A percentile compares a stretch with the other conserved stretches of the same genome.
Evolutionary conservation across 2,113 vertebrate genomes (phyloP).

Genomic region (Peucedramus taeniatus): DNA sequence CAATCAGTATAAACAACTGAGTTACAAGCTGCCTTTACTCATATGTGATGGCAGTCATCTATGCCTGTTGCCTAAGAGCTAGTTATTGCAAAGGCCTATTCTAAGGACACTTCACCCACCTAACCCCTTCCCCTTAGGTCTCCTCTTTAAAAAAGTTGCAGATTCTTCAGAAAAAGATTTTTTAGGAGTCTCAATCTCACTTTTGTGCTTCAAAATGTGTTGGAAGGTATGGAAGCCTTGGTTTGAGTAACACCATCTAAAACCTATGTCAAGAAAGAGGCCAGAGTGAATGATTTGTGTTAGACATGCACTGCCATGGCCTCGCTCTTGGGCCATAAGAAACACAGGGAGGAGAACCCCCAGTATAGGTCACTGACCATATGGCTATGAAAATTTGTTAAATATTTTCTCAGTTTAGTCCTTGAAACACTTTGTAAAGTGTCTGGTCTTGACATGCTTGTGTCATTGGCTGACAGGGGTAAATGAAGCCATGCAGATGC

Average conservation of each 20-base stretch:
- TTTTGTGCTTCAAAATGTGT: background rate
- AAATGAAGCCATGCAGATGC: background rate
- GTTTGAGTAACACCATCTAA: background rate
- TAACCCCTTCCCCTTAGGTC: background rate
- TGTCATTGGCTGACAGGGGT: background rate
- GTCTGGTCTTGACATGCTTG: background rate
- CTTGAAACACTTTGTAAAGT: background rate
- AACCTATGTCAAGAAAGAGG: background rate
- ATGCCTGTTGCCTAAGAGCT: background rate
- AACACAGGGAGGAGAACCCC: background rate
- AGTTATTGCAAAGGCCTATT: background rate
- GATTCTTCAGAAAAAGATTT: background rate
- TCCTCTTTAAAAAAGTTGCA: background rate
- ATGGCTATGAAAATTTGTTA: background rate
- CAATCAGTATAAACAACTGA: constrained; percentile 36
- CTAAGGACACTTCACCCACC: background rate
- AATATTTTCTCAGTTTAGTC: background rate
- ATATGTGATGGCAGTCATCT: background rate
- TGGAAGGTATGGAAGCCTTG: background rate
- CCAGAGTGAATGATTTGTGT: background rate
- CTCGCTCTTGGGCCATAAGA: background rate
- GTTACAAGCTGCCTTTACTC: background rate
- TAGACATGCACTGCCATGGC: background rate
- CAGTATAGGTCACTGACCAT: background rate
- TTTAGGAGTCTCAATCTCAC: background rate